Percentiles rank a stretch among this genome's conserved stretches.
phyloP scores from a whole-genome alignment of 2,888 invertebrate genomes.

The Omphaloscelis lunosa region DNA sequence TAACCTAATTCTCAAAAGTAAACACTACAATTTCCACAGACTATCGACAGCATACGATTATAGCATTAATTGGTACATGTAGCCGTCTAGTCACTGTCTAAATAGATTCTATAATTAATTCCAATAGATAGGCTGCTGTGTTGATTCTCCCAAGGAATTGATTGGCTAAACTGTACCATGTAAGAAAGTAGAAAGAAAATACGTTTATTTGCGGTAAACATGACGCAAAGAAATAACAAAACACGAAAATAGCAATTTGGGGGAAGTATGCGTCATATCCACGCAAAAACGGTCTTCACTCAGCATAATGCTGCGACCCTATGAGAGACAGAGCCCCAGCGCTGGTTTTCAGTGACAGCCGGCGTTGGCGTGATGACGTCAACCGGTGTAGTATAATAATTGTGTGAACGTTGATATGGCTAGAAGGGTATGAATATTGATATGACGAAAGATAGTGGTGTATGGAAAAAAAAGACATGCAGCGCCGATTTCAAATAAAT shows the following conservation, averaged over 20 bases:
- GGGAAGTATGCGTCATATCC: no score
- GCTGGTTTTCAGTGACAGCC: no score
- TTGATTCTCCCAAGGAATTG: constrained; percentile 10
- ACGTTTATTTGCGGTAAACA: no score
- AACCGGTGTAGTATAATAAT: not conserved
- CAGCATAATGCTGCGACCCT: no score
- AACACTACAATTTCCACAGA: constrained; percentile 16
- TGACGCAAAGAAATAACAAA: no score
- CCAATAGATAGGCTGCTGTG: not conserved
- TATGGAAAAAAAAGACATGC: no score
- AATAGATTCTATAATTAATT: constrained; percentile 40
- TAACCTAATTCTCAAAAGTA: constrained; percentile 36
- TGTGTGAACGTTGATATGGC: not conserved
- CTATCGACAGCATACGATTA: constrained; percentile 47
- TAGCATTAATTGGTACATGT: constrained; percentile 35
- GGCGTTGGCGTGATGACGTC: no score
- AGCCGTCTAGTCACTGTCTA: constrained; percentile 21
- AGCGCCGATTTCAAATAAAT: no score
- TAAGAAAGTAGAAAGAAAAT: no score
- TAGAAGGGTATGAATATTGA: not conserved
- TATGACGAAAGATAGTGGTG: not conserved
- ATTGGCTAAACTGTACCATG: not conserved
- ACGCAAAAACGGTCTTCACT: no score
- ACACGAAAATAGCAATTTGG: no score
- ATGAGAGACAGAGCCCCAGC: no score